Base-by-base conservation (phyloP, 2,797 vertebrate species). In the Hydrolagus colliei region DNA sequence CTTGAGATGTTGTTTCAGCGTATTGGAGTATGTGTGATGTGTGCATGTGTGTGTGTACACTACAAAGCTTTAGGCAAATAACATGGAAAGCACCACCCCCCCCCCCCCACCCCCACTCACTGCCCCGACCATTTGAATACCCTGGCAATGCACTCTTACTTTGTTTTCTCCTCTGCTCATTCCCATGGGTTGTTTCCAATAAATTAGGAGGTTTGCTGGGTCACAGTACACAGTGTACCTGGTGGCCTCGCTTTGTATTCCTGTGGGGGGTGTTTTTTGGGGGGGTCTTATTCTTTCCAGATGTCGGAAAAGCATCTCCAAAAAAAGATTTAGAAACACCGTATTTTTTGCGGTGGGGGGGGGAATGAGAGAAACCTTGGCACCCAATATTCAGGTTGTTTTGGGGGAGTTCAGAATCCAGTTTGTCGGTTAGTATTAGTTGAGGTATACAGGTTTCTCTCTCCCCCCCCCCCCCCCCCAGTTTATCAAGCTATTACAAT, bases 401-500 rank as follows among this genome's bases (percentile, higher is more conserved):
- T n/a, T n/a, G n/a, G 22, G 32, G 73, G 73, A 35, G 73, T 74
- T 9, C 35, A 74, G 14, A 1, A 27, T 72, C 8, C 22, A 52
- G 41, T 52, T 52, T 52, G 41, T 52, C 5, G 41, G 41, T 5
- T 52, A 5, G 18, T n/a, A 87, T 77, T 27, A 18, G 79, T 85
- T 65, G 11, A n/a, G 16, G 16, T 2, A 20, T 14, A 35, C 13
- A 62, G 32, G 18, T 84, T 87, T 86, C 78, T 86, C 73, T 75
- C 62, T 16, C 77, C 82, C 84, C 84, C 35, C 52, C 84, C 85
- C 86, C 73, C 9, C 85, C 68, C 27, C 27, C 27, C 27, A 27
- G 41, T 52, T 52, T 52, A 3, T 32, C 0, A 22, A 92, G 90
- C 92, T 90, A 72, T 93, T 92, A 90, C 91, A 93, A 94, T 93